A percentile compares a stretch with the other conserved stretches of the same genome.
Evolutionary conservation across 2,113 vertebrate genomes (phyloP).

Genomic region (Myrmecobius fasciatus): DNA sequence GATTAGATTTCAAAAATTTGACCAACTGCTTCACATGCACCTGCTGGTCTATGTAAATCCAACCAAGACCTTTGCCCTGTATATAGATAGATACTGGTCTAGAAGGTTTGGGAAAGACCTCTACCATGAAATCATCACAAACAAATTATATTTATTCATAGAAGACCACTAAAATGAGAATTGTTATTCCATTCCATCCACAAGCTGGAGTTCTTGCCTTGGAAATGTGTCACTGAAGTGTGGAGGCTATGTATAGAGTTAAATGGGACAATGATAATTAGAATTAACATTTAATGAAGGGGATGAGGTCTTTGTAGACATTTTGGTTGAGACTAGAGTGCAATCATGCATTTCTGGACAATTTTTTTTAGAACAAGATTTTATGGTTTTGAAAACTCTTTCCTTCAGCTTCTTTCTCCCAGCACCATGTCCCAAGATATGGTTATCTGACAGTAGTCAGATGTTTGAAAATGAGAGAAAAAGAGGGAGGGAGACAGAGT

Average conservation of each 20-base stretch:
- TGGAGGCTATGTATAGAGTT: neutral
- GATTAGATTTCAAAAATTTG: neutral
- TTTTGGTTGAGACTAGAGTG: neutral
- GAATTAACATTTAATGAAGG: neutral
- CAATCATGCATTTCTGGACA: neutral
- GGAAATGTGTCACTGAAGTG: neutral
- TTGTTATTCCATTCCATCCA: neutral
- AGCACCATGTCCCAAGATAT: neutral
- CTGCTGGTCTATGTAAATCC: neutral
- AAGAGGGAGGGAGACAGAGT: neutral
- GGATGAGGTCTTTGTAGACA: neutral
- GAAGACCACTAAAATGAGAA: neutral
- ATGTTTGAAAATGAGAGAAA: neutral
- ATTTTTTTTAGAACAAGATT: neutral
- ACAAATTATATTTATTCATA: neutral
- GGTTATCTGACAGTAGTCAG: neutral
- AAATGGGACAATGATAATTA: neutral
- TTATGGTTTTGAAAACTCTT: neutral
- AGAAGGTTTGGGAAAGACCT: neutral
- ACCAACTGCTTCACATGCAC: neutral
- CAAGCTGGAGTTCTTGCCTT: neutral
- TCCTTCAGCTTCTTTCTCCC: neutral
- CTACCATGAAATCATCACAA: neutral
- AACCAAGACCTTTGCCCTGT: neutral
- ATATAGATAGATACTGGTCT: neutral